A percentile compares a stretch with the other conserved stretches of the same genome.
Conservation (phyloP, 2,113 vertebrate species). For the Halichoeres trimaculatus region DNA sequence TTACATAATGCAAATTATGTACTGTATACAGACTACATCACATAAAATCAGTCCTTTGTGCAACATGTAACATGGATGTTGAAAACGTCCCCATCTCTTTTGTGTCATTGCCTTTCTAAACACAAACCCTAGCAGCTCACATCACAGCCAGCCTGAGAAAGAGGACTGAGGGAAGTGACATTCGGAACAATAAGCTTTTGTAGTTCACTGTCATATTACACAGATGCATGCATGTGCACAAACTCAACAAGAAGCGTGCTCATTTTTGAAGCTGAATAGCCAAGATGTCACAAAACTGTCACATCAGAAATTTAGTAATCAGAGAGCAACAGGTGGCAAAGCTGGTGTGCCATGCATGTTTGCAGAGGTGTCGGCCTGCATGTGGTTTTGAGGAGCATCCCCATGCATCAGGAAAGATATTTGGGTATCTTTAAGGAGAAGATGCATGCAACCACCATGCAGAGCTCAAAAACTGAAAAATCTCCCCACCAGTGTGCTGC, state of each 20-base stretch:
- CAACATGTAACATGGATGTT: conserved; percentile 22
- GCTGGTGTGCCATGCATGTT: not conserved
- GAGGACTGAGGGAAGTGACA: conserved; percentile 67
- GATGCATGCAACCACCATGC: conserved; percentile 60
- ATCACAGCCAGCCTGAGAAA: conserved; percentile 24
- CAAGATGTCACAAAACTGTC: conserved; percentile 55
- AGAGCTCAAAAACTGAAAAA: conserved; percentile 45
- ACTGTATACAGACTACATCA: conserved; percentile 8
- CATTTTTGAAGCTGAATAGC: conserved; percentile 38
- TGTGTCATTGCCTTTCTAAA: conserved; percentile 17
- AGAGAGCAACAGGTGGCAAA: conserved; percentile 54
- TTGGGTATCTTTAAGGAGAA: conserved; percentile 12
- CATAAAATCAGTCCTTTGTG: conserved; percentile 2
- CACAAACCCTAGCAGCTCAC: conserved; percentile 1
- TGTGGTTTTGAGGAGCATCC: conserved; percentile 22
- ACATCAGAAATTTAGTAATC: conserved; percentile 28
- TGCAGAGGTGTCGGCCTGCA: conserved; percentile 23
- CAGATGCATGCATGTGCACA: conserved; percentile 43
- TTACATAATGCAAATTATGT: not conserved
- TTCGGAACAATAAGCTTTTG: conserved; percentile 74
- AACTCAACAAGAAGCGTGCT: conserved; percentile 6
- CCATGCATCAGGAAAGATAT: conserved; percentile 30
- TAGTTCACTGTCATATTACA: conserved; percentile 57
- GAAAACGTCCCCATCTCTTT: conserved; percentile 27
- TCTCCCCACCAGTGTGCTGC: conserved; percentile 71